phyloP scores from a whole-genome alignment of 2,888 invertebrate genomes.

The Thereva unica region DNA sequence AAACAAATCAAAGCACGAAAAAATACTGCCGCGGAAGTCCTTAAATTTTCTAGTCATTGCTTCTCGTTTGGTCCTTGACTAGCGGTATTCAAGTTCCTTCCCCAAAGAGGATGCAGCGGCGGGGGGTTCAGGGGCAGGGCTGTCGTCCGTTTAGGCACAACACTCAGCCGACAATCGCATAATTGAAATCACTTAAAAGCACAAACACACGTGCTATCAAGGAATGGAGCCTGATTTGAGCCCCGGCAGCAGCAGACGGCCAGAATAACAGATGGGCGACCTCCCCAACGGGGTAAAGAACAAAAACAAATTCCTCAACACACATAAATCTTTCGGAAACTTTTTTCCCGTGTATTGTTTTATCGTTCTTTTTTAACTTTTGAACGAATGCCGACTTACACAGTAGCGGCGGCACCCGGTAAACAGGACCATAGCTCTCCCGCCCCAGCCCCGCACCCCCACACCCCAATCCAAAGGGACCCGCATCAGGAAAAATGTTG shows the following conservation, averaged over 20 bases:
- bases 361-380: conserved; percentile 37
- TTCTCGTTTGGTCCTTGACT: too few relatives aligned
- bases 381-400: conserved; percentile 31
- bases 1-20: not conserved
- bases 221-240: conserved; percentile 2
- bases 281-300: not conserved
- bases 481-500: conserved; percentile 26
- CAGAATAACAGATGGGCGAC: conserved; percentile 28
- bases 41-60: conserved; percentile 3
- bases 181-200: conserved; percentile 36
- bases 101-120: too few relatives aligned
- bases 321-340: conserved; percentile 33
- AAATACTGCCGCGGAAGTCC: conserved; percentile 8
- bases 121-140: not conserved
- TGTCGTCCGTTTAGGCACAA: conserved; percentile 28
- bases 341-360: conserved; percentile 37
- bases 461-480: not conserved
- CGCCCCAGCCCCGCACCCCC: not conserved
- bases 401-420: conserved; percentile 1
- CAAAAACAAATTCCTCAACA: conserved; percentile 33
- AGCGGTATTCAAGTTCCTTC: too few relatives aligned
- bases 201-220: conserved; percentile 14
- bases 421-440: conserved; percentile 2
- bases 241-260: not conserved
- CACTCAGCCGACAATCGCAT: conserved; percentile 22